Conservation (phyloP, 1,140 invertebrate species). For the Diachasmimorpha longicaudata region DNA sequence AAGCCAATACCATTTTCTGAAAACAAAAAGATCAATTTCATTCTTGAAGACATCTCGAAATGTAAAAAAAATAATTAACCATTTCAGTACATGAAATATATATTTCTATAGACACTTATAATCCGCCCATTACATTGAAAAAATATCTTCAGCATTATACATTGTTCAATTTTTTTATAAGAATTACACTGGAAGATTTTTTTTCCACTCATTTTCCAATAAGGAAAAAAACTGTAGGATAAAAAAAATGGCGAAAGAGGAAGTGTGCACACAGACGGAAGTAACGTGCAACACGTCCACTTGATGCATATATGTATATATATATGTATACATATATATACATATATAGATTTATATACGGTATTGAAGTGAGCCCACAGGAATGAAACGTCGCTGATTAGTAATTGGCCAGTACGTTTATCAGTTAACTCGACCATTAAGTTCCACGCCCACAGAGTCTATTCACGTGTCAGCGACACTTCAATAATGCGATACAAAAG, state of each 20-base stretch:
- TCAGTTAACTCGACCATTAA: constrained; percentile 38
- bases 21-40: too few species aligned
- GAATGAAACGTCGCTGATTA: constrained; percentile 34
- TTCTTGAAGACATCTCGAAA: too few species aligned
- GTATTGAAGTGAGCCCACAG: neutral
- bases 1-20: too few species aligned
- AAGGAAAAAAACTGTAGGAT: neutral
- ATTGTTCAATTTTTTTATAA: neutral
- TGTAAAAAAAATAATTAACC: neutral
- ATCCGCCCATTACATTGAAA: constrained; percentile 12
- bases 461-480: constrained; percentile 23
- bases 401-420: constrained; percentile 34
- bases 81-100: constrained; percentile 40
- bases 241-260: neutral
- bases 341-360: neutral
- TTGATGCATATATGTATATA: too few species aligned
- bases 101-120: constrained; percentile 30
- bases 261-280: neutral
- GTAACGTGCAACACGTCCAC: neutral
- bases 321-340: too few species aligned
- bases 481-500: constrained; percentile 18
- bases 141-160: neutral
- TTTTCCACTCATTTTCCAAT: neutral
- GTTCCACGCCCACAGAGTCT: constrained; percentile 22
- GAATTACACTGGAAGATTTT: neutral